Evolutionary conservation across 2,113 vertebrate genomes (phyloP), one percentile per base, ranked within the genome.

Genomic region (Leucoraja erinaceus): DNA sequence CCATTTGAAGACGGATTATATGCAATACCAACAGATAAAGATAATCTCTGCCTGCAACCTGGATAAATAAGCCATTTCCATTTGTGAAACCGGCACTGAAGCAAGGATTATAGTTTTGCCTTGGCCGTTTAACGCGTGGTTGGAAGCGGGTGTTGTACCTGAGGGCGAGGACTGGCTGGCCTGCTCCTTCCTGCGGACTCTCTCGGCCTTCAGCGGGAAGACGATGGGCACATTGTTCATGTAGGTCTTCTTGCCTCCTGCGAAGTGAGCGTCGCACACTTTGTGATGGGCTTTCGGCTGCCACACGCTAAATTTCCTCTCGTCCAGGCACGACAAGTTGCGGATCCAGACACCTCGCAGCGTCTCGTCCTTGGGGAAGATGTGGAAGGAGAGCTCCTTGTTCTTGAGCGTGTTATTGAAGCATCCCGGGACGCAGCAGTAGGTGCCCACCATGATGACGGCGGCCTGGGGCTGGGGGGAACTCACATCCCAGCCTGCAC

Each of bases 391-490:
- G 66, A 91, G 90, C 90, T 91, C 90, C 90, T 91, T 91, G 68
- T 91, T 91, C 90, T 91, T 91, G 33, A 91, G 90, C 5, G 90
- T 91, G 90, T 91, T 91, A 68, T 91, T 91, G 68, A 91, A 91
- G 66, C 90, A 91, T 66, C 90, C 90, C 90, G 90, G 90, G 18
- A 91, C 90, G 22, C 90, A 91, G 22, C 90, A 91, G 66, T 91
- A 91, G 4, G 90, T 91, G 33, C 90, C 90, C 90, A 91, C 90
- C 90, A 91, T 91, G 83, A n/a, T 20, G 31, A 31, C 63, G 28
- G 59, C 18, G 18, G 28, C 86, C 68, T n/a, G 31, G n/a, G 6
- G 33, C 33, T 5, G 78, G 14, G 56, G 28, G 88, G 88, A 91
- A 91, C 90, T 91, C 90, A 91, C 90, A 22, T 91, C 90, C 90